Conservation (phyloP, 2,797 vertebrate species). For the Characodon lateralis region DNA sequence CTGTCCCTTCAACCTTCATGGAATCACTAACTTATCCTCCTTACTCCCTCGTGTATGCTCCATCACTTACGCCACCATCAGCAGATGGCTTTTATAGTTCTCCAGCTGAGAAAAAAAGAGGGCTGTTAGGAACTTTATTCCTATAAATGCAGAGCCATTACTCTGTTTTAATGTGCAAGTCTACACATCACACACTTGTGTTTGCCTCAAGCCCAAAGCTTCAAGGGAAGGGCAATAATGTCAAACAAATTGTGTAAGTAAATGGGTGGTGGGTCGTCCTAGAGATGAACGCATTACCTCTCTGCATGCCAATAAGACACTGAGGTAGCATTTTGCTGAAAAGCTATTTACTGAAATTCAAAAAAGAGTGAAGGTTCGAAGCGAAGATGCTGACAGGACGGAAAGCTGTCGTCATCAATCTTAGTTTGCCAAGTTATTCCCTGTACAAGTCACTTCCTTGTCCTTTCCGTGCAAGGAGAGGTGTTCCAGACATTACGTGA, state of each 20-base stretch:
- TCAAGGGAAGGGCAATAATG: constrained; percentile 77
- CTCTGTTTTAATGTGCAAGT: constrained; percentile 72
- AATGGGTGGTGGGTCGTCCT: constrained; percentile 63
- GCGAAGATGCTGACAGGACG: constrained; percentile 78
- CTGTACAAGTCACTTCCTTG: constrained; percentile 54
- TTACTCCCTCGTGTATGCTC: constrained; percentile 24
- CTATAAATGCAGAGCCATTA: constrained; percentile 73
- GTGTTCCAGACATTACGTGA: constrained; percentile 54
- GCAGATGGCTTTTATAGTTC: constrained; percentile 76
- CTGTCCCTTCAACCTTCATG: constrained; percentile 41
- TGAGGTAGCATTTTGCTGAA: constrained; percentile 65
- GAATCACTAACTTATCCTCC: constrained; percentile 48
- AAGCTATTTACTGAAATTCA: constrained; percentile 80
- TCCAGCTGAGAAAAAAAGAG: constrained; percentile 64
- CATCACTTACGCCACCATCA: constrained; percentile 23
- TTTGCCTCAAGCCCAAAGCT: constrained; percentile 64
- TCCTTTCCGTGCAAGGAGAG: constrained; percentile 49
- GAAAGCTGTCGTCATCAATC: constrained; percentile 73
- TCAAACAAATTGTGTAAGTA: constrained; percentile 76
- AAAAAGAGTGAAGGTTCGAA: constrained; percentile 60
- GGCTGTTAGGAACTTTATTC: constrained; percentile 73
- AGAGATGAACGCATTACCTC: constrained; percentile 53
- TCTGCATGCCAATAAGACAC: constrained; percentile 77
- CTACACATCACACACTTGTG: constrained; percentile 63
- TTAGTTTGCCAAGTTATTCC: constrained; percentile 74